Percentiles rank a stretch among this genome's conserved stretches.
Evolutionary conservation across 2,113 vertebrate genomes (phyloP).

Genomic region (Steatornis caripensis): DNA sequence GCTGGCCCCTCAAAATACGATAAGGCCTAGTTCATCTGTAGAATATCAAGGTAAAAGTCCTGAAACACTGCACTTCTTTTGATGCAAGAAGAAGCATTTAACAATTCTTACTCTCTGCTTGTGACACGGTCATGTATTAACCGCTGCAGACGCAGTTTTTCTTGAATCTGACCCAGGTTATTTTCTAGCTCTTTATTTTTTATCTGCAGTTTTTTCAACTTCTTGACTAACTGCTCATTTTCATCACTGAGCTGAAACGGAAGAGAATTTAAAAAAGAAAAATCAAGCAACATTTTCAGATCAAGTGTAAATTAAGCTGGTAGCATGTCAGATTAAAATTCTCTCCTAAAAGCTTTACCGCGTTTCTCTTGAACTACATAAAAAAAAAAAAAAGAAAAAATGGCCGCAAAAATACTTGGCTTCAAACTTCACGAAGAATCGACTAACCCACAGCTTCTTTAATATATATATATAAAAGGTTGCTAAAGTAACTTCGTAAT

Average conservation of each 20-base stretch:
- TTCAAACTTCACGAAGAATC: neutral
- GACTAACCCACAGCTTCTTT: neutral
- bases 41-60: neutral
- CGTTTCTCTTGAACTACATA: neutral
- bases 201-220: conserved; percentile 49
- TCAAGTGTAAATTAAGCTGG: neutral
- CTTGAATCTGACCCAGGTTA: conserved; percentile 37
- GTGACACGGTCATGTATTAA: neutral
- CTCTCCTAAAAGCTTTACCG: neutral
- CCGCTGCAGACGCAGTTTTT: neutral
- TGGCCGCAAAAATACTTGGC: accelerated
- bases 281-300: neutral
- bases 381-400: neutral
- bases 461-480: neutral
- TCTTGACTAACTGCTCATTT: conserved; percentile 64
- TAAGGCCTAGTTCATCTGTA: neutral
- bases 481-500: neutral
- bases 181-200: conserved; percentile 63
- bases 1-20: neutral
- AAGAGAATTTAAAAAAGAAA: neutral
- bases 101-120: conserved; percentile 62
- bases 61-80: neutral
- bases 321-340: neutral
- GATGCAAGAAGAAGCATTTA: neutral
- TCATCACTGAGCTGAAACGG: conserved; percentile 61